phyloP scores from a whole-genome alignment of 2,888 invertebrate species.

The Xanthia icteritia region DNA sequence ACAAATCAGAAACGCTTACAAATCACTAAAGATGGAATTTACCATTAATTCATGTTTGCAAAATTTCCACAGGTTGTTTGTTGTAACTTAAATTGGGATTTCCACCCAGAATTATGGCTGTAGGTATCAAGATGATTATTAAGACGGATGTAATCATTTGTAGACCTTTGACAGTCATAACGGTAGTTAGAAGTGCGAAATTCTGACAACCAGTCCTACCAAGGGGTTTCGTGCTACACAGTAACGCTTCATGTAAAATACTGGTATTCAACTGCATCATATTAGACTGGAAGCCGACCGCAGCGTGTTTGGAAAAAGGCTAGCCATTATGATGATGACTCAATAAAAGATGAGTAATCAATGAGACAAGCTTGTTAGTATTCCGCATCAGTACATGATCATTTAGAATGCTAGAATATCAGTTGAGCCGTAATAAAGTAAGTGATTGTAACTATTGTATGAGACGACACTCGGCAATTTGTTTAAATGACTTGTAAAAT shows the following conservation, averaged over 20 bases:
- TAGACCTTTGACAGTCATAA: too few species aligned
- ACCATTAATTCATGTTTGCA: too few species aligned
- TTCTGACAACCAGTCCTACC: not conserved
- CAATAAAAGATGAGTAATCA: conserved; percentile 24
- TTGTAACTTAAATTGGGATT: too few species aligned
- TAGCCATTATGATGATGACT: not conserved
- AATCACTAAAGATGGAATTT: too few species aligned
- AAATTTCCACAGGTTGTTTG: too few species aligned
- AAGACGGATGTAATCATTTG: too few species aligned
- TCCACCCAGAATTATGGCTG: too few species aligned
- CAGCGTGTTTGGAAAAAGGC: not conserved
- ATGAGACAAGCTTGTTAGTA: conserved; percentile 1
- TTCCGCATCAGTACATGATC: conserved; percentile 17
- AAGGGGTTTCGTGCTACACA: not conserved
- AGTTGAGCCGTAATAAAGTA: conserved; percentile 40
- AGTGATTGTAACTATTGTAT: conserved; percentile 14
- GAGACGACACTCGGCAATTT: conserved; percentile 29
- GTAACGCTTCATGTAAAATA: not conserved
- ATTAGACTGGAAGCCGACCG: not conserved
- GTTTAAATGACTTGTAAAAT: conserved; percentile 21
- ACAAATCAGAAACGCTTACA: too few species aligned
- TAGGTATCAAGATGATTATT: too few species aligned
- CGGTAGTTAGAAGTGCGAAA: not conserved
- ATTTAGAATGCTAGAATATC: conserved; percentile 26
- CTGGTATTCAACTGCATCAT: not conserved